Evolutionary conservation across 2,797 vertebrate genomes (phyloP), one percentile per base, ranked within the genome.

Genomic region (Cuniculus paca): DNA sequence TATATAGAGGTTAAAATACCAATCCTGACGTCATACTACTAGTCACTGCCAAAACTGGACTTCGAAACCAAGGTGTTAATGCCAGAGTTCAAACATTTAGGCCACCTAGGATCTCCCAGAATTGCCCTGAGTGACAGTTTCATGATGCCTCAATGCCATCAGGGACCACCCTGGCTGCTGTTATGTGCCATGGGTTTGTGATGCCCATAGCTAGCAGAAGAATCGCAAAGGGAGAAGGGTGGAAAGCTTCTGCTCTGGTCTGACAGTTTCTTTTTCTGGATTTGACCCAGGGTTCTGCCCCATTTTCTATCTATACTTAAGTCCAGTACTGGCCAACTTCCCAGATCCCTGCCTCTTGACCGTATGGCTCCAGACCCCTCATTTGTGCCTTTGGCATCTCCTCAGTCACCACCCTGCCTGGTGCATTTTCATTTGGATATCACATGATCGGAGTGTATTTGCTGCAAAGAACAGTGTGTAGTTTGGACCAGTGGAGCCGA

Each of bases 401-500:
- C 48, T 39, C 16, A 80, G 77, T 77, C 78, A n/a, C n/a, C 48
- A 54, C 14, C 3, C 63, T 65, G n/a, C n/a, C 60, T 92, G 36
- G 17, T 17, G 24, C 39, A 36, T 28, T 79, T 50, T 75, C 20
- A 42, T 85, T n/a, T 61, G 50, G 75, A 4, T 56, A 28, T 20
- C 75, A 83, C 24, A 36, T 19, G 45, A 0, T 61, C 75, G 50
- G 75, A 48, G 78, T 89, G n/a, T 26, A 20, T 63, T 95, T 87
- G 42, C 50, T 92, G 68, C 52, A 82, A 87, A 94, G 80, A 94
- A 58, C 48, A 19, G 26, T 34, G 36, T 31, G 48, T 7, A 10
- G 52, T 95, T 94, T 87, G 83, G 83, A 70, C 74, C 58, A 77
- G 42, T 54, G 85, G 61, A 93, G 56, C 20, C 10, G 45, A 88